These are phyloP conservation scores for Megalopta genalis DNA, from an alignment of 1,140 invertebrate species.

Conservation along the genomic window DNA sequence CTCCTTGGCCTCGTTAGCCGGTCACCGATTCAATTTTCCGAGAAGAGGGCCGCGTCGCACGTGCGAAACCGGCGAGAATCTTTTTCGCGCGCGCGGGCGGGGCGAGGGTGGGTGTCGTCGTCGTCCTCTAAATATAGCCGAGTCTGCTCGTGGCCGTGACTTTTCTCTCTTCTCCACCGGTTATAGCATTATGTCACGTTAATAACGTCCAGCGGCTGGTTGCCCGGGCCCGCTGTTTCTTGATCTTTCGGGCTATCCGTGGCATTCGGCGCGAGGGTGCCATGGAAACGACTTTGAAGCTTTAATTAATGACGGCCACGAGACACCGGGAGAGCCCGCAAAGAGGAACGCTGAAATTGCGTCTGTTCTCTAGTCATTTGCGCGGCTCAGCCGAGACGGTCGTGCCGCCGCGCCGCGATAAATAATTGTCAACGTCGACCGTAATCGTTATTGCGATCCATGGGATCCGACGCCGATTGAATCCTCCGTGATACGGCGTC, in stretches of 20 bases:
- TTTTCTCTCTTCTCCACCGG: constrained; percentile 42
- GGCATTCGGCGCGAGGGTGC: constrained; percentile 58
- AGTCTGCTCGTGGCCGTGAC: constrained; percentile 41
- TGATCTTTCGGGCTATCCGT: constrained; percentile 63
- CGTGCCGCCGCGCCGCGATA: constrained; percentile 34
- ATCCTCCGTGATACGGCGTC: constrained; percentile 13
- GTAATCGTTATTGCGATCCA: constrained; percentile 53
- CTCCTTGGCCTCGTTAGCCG: constrained; percentile 56
- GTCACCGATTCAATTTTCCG: constrained; percentile 55
- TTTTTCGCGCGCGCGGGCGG: constrained; percentile 42
- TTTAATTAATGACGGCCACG: constrained; percentile 68
- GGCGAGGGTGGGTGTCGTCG: constrained; percentile 57
- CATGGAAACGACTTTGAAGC: constrained; percentile 65
- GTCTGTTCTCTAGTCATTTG: constrained; percentile 57
- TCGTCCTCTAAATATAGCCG: constrained; percentile 67
- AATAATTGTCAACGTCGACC: constrained; percentile 60
- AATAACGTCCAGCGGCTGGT: constrained; percentile 62
- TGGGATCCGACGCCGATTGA: constrained; percentile 28
- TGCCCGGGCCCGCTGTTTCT: constrained; percentile 42
- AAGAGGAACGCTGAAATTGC: constrained; percentile 61
- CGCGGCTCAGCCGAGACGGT: neutral
- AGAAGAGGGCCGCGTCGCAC: constrained; percentile 57
- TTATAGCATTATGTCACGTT: constrained; percentile 71
- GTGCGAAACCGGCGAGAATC: constrained; percentile 53
- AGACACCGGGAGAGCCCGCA: constrained; percentile 21